These are phyloP conservation scores for Rhinoraja longicauda DNA, from an alignment of 2,797 vertebrate species.

Conservation along the genomic window DNA sequence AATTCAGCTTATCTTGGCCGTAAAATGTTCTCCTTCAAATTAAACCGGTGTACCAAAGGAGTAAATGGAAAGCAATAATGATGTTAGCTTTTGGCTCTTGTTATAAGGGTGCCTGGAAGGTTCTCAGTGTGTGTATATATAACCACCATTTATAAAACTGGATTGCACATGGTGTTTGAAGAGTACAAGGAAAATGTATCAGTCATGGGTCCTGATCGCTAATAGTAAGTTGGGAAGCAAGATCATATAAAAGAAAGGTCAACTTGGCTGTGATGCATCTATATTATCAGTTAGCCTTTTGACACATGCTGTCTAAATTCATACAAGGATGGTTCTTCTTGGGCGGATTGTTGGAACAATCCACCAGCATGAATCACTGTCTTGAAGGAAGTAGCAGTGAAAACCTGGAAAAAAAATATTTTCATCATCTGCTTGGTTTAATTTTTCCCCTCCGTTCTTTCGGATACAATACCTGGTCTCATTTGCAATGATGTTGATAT, in stretches of 20 bases:
- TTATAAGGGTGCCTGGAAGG: neutral
- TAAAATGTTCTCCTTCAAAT: neutral
- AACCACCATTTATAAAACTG: neutral
- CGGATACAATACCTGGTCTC: slow-evolving; percentile 19
- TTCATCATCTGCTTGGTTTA: neutral
- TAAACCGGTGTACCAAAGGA: neutral
- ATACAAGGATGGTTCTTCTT: neutral
- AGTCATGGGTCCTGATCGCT: neutral
- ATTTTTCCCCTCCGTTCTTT: neutral
- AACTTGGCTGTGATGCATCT: neutral
- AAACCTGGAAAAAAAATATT: neutral
- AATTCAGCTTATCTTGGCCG: neutral
- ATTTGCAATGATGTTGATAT: slow-evolving; percentile 18
- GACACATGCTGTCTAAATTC: neutral
- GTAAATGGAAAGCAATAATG: neutral
- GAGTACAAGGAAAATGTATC: neutral
- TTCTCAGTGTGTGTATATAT: neutral
- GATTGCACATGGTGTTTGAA: neutral
- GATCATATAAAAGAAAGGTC: neutral
- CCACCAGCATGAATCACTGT: neutral
- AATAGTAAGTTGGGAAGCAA: too few species aligned
- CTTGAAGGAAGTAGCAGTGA: neutral
- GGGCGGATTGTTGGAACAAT: neutral
- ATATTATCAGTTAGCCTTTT: neutral
- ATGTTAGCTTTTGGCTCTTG: neutral